Conservation (phyloP, 2,113 vertebrate genomes). For the Prolemur simus region DNA sequence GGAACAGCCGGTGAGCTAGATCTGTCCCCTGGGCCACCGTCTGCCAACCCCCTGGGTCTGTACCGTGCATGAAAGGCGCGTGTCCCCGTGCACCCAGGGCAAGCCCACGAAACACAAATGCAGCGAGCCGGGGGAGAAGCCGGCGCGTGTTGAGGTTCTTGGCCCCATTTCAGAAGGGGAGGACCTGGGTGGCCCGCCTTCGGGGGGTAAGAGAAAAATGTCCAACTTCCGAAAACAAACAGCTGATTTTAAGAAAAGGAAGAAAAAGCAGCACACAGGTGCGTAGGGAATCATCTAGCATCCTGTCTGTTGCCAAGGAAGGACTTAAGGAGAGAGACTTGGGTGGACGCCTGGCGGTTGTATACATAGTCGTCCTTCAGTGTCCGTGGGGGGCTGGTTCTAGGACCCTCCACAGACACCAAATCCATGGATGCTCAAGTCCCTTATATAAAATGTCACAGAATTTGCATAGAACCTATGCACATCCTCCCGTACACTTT, state of each 20-base stretch:
- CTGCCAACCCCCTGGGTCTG: background rate
- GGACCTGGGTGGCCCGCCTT: background rate
- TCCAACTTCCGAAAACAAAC: background rate
- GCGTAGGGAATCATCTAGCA: rapidly evolving
- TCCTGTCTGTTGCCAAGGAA: background rate
- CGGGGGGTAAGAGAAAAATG: background rate
- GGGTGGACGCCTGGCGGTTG: background rate
- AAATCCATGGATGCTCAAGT: background rate
- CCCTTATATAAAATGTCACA: background rate
- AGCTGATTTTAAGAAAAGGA: background rate
- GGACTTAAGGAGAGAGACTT: background rate
- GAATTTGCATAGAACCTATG: background rate
- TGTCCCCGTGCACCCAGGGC: rapidly evolving
- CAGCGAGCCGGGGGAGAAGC: rapidly evolving
- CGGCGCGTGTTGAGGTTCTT: background rate
- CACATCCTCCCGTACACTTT: background rate
- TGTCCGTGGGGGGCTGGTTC: background rate
- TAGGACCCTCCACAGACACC: background rate
- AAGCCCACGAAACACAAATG: background rate
- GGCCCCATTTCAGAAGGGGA: background rate
- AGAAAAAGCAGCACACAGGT: rapidly evolving
- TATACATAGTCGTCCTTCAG: background rate
- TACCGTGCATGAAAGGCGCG: rapidly evolving
- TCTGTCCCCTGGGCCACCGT: rapidly evolving
- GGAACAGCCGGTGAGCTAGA: rapidly evolving